Evolutionary conservation across 2,113 vertebrate species (phyloP).

Genomic region (Monarcha castaneiventris): DNA sequence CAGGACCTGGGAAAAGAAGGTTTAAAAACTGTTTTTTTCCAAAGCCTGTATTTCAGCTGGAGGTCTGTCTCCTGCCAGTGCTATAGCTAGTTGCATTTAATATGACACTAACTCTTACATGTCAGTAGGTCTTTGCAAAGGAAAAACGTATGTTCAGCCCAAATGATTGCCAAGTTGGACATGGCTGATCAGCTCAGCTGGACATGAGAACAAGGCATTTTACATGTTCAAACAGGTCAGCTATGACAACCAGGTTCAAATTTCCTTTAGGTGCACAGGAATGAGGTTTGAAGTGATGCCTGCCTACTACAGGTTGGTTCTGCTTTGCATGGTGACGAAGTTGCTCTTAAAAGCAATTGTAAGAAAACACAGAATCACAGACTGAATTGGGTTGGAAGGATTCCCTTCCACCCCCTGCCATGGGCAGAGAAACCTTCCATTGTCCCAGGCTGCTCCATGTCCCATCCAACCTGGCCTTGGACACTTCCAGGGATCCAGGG

Average conservation of each 20-base stretch:
- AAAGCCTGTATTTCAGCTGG: neutral
- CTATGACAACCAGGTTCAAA: neutral
- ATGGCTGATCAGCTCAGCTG: neutral
- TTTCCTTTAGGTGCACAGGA: neutral
- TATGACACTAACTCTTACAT: neutral
- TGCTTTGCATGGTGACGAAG: neutral
- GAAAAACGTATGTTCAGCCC: neutral
- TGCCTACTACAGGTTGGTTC: neutral
- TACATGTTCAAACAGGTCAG: neutral
- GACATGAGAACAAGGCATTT: neutral
- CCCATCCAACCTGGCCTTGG: neutral
- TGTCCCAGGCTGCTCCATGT: accelerated
- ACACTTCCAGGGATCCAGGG: neutral
- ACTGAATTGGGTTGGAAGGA: neutral
- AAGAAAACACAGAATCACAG: neutral
- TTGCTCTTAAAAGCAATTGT: neutral
- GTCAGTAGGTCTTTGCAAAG: neutral
- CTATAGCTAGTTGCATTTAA: neutral
- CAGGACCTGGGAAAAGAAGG: conserved; percentile 78
- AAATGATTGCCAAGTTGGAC: neutral
- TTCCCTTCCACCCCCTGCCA: neutral
- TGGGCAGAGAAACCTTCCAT: neutral
- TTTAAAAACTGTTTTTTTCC: neutral
- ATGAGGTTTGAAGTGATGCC: neutral
- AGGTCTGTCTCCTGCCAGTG: neutral